Conservation (phyloP, 2,888 invertebrate species). For the Macroteleia sp. region DNA sequence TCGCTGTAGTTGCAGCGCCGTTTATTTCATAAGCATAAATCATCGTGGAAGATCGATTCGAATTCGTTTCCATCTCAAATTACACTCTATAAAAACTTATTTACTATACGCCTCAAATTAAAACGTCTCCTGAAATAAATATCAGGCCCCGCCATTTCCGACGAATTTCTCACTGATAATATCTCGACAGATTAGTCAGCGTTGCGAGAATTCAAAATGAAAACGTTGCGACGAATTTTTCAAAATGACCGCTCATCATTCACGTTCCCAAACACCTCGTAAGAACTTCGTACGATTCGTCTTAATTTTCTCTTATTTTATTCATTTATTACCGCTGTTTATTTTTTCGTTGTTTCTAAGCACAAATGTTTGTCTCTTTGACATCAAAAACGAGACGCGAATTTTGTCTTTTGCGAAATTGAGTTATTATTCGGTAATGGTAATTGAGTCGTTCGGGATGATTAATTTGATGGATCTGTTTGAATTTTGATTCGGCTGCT, state of each 20-base stretch:
- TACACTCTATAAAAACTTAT: too few relatives aligned
- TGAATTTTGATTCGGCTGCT: constrained; percentile 46
- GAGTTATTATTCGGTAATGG: constrained; percentile 32
- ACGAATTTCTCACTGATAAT: constrained; percentile 35
- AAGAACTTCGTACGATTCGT: too few relatives aligned
- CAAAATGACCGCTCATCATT: constrained; percentile 16
- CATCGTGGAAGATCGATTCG: too few relatives aligned
- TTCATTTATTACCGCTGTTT: neutral
- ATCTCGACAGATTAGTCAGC: constrained; percentile 59
- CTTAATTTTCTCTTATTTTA: neutral
- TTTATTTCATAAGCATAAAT: too few relatives aligned
- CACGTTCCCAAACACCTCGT: neutral
- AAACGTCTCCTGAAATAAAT: constrained; percentile 7
- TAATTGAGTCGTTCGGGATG: constrained; percentile 40
- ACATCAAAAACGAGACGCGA: neutral
- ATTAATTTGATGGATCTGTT: constrained; percentile 51
- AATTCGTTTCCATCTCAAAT: too few relatives aligned
- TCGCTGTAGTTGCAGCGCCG: too few relatives aligned
- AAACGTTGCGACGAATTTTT: constrained; percentile 27
- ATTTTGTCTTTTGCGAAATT: constrained; percentile 3
- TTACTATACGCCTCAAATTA: too few relatives aligned
- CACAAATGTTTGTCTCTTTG: too few relatives aligned
- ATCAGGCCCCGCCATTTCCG: neutral
- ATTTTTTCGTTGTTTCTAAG: too few relatives aligned
- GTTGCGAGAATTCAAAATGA: constrained; percentile 59